These are phyloP conservation scores for Charina bottae DNA, from an alignment of 2,113 vertebrate species.

Conservation along the genomic window DNA sequence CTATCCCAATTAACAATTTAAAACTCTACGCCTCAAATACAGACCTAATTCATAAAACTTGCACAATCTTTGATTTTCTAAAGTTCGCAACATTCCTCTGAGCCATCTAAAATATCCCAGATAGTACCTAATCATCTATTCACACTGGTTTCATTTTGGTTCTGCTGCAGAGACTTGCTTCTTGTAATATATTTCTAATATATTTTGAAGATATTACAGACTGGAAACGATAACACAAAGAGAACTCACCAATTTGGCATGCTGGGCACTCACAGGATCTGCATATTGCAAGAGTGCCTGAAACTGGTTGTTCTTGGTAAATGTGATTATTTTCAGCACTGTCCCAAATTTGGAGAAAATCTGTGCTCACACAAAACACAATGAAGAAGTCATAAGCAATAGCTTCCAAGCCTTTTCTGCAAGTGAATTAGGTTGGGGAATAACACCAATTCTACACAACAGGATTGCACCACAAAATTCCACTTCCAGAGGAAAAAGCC, in stretches of 20 bases:
- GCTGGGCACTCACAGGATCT: slow-evolving; percentile 87
- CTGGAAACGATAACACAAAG: neutral
- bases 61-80: neutral
- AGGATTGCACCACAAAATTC: neutral
- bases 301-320: slow-evolving; percentile 97
- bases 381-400: neutral
- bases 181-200: neutral
- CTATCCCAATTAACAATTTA: neutral
- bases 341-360: slow-evolving; percentile 97
- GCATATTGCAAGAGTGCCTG: slow-evolving; percentile 92
- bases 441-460: too few species aligned
- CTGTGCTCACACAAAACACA: slow-evolving; percentile 64
- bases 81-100: neutral
- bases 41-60: neutral
- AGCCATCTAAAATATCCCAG: neutral
- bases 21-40: neutral
- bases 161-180: neutral
- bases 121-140: neutral
- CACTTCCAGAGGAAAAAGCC: neutral
- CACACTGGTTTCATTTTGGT: neutral
- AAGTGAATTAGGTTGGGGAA: neutral
- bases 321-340: slow-evolving; percentile 93
- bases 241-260: slow-evolving; percentile 88
- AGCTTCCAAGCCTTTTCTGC: neutral
- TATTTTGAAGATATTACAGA: neutral